Evolutionary conservation across 1,140 invertebrate genomes (phyloP).

Genomic region (Cecropterus lyciades): DNA sequence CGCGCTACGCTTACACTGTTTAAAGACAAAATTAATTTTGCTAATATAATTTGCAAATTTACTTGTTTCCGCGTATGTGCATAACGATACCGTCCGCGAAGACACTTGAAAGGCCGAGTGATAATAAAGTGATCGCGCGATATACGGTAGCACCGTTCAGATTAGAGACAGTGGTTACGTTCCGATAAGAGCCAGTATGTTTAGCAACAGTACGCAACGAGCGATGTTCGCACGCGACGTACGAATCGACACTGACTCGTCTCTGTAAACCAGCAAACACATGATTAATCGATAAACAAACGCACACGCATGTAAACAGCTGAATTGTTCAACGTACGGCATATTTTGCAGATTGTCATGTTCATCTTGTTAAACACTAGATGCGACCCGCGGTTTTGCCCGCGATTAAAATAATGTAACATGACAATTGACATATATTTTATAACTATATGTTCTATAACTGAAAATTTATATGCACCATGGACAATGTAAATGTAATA

Average conservation of each 20-base stretch:
- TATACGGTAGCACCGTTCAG: neutral
- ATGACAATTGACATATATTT: no score
- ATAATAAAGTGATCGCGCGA: neutral
- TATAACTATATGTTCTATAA: no score
- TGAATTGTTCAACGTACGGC: conserved; percentile 15
- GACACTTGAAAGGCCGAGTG: no score
- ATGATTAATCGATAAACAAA: conserved; percentile 30
- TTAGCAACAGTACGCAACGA: neutral
- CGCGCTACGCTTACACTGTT: neutral
- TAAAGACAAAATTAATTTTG: neutral
- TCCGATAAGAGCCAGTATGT: neutral
- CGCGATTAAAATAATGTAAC: no score
- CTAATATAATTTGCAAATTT: neutral
- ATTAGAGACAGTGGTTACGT: neutral
- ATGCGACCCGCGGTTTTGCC: no score
- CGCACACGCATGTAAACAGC: conserved; percentile 25
- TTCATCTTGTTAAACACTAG: neutral
- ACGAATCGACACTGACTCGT: conserved; percentile 6
- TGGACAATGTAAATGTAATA: no score
- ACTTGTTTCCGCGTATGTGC: neutral
- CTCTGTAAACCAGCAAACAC: conserved; percentile 12
- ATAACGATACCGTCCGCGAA: neutral
- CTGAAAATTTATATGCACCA: no score
- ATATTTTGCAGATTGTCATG: neutral
- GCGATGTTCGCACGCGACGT: conserved; percentile 12